Evolutionary conservation across 2,888 invertebrate genomes (phyloP), one percentile per base, ranked within the genome.

Genomic region (Idaea biselata): DNA sequence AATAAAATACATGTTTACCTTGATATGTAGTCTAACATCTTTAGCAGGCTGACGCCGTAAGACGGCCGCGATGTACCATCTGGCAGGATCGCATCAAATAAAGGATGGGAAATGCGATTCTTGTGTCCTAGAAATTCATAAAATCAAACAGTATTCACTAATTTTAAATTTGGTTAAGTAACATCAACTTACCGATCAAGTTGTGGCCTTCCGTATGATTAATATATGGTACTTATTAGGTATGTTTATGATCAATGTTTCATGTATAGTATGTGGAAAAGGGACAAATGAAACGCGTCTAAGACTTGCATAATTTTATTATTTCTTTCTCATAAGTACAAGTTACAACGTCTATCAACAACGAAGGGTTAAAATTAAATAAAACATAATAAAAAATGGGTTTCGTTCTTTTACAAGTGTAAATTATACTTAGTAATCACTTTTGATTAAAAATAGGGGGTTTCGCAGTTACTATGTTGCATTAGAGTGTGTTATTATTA

Each of bases 41-140:
- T 72, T 33, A 72, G 31, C 17, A 72, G 55, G 64, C 60, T 70
- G 6, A 59, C 61, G 44, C 62, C 66, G 58, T 72, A 72, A 0
- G 67, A 63, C 59, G 68, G 56, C 18, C 69, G 63, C 4, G 64
- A 59, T 4, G 60, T 62, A 14, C 62, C 64, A 33, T 72, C 69
- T 18, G 64, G 63, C 25, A 60, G 58, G n/a, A 63, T 63, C 55
- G 66, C 90, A 33, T 89, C 88, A 55, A 91, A 91, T 58, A 85
- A 66, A 16, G 84, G 75, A 63, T 89, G 89, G 79, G 87, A 70
- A 69, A 82, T 83, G 65, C 86, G 80, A 61, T 86, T 80, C 73
- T 93, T 89, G 80, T 90, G 89, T 76, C 88, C 93, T 93, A 86
- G 62, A 72, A 72, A 66, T 44, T 60, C 16, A 62, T 65, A 11